Conservation (phyloP, 2,797 vertebrate species). For the Psittacula derbiana region DNA sequence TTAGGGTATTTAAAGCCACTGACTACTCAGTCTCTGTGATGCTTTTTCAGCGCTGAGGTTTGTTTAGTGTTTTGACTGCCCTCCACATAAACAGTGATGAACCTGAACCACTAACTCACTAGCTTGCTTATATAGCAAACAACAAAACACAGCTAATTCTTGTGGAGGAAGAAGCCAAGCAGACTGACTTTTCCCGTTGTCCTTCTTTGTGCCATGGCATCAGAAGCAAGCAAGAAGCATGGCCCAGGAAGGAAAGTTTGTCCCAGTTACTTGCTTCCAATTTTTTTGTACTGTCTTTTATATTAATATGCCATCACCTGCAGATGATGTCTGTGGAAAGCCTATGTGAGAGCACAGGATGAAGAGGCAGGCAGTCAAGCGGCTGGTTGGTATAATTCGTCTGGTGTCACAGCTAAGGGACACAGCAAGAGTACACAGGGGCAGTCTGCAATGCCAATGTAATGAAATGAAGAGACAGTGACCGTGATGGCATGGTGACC, state of each 20-base stretch:
- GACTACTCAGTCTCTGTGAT: neutral
- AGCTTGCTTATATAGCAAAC: neutral
- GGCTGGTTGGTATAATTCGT: neutral
- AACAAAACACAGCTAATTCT: neutral
- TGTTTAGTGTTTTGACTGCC: slow-evolving; percentile 22
- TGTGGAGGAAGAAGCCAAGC: neutral
- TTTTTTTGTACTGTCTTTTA: fast-evolving
- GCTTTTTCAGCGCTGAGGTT: neutral
- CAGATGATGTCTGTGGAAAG: neutral
- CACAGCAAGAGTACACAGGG: neutral
- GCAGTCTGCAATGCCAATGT: neutral
- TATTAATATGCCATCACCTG: neutral
- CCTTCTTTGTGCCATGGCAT: neutral
- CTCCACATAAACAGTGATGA: neutral
- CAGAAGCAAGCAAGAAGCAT: neutral
- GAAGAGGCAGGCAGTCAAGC: neutral
- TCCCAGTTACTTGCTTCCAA: neutral
- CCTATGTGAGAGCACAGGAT: neutral
- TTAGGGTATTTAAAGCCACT: neutral
- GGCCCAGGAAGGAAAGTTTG: neutral
- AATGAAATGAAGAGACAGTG: neutral
- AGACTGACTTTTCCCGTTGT: neutral
- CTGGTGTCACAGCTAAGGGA: neutral
- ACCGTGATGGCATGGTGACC: fast-evolving
- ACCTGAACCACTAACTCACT: slow-evolving; percentile 29